Evolutionary conservation across 2,888 invertebrate genomes (phyloP).

Genomic region (Eupithecia subumbrata): DNA sequence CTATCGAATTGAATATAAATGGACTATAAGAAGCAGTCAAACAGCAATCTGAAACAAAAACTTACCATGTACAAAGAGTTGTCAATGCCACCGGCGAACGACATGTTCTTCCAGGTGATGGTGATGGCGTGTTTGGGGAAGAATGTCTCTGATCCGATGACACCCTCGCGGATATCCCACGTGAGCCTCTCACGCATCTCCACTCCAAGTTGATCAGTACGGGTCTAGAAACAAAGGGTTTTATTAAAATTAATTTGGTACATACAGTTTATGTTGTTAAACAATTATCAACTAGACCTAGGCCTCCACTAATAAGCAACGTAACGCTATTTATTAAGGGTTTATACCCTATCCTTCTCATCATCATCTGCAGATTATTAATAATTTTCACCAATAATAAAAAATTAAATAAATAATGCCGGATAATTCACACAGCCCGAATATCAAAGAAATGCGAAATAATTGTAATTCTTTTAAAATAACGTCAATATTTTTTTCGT

Average conservation of each 20-base stretch:
- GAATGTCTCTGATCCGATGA: constrained; percentile 95
- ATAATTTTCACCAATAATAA: too few species aligned
- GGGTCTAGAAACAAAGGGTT: constrained; percentile 62
- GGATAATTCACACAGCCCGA: too few species aligned
- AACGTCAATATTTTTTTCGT: too few species aligned
- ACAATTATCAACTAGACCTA: neutral
- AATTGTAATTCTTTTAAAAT: too few species aligned
- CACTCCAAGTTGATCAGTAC: constrained; percentile 92
- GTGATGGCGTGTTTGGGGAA: constrained; percentile 95
- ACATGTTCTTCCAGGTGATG: constrained; percentile 98
- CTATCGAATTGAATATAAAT: neutral
- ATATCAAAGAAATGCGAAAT: too few species aligned
- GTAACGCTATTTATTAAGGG: neutral
- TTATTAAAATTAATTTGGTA: neutral
- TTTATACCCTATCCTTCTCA: too few species aligned
- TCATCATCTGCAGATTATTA: too few species aligned
- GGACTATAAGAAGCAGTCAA: neutral
- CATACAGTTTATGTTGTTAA: neutral
- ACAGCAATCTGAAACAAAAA: constrained; percentile 28
- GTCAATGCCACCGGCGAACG: constrained; percentile 94
- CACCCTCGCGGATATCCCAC: constrained; percentile 95
- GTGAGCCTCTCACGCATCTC: constrained; percentile 93
- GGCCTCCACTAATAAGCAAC: neutral
- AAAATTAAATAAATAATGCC: too few species aligned
- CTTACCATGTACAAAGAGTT: constrained; percentile 89